Evolutionary conservation across 1,140 invertebrate species (phyloP).

Genomic region (Orchestia grillus): DNA sequence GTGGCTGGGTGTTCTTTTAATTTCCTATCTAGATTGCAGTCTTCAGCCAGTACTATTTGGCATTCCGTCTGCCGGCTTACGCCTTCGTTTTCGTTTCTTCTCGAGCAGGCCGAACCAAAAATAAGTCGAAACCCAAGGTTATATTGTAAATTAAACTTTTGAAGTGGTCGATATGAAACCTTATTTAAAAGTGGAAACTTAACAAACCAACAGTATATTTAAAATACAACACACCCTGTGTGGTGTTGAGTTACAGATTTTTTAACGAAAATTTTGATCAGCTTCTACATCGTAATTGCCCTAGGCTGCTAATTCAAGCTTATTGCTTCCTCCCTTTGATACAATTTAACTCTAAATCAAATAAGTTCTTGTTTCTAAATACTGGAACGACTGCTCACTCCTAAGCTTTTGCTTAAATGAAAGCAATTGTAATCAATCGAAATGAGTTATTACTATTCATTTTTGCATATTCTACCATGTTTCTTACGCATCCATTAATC

Average conservation of each 20-base stretch:
- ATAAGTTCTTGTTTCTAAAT: neutral
- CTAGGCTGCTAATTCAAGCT: neutral
- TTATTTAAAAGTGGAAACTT: neutral
- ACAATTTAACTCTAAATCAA: too few species aligned
- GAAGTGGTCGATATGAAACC: neutral
- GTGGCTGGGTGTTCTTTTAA: conserved; percentile 39
- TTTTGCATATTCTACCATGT: neutral
- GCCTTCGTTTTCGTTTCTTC: neutral
- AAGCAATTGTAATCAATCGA: neutral
- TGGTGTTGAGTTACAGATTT: too few species aligned
- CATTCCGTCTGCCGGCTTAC: neutral
- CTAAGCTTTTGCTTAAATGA: neutral
- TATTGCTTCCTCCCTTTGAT: too few species aligned
- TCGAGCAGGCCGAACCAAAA: neutral
- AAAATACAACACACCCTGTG: too few species aligned
- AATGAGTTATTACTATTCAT: neutral
- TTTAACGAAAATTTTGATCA: neutral
- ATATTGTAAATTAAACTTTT: neutral
- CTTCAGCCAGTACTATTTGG: conserved; percentile 1
- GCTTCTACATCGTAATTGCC: neutral
- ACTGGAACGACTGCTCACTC: neutral
- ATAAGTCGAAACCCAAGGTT: neutral
- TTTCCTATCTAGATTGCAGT: conserved; percentile 53
- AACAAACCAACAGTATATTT: neutral
- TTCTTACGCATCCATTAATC: neutral